Base-by-base conservation (phyloP, 1,140 invertebrate genomes). In the Heliconius melpomene region DNA sequence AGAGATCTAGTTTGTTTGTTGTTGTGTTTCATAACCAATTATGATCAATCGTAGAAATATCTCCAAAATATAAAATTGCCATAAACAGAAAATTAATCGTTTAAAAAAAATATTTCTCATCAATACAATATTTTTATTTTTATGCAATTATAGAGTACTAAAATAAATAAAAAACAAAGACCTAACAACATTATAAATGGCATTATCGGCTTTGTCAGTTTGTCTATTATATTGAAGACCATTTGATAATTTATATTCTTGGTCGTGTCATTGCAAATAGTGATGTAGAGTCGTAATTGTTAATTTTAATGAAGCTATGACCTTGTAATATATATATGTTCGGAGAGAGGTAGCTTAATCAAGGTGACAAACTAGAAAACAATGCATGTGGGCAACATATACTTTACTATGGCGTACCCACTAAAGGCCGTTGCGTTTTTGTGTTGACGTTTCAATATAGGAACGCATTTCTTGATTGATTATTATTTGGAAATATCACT, bases 361-460 rank as follows among this genome's bases (percentile, higher is more conserved):
- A 88, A 89, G 87, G 86, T 80, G 82, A 87, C 82, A 86, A 82
- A 80, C 72, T 81, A 57, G 83, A 84, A 82, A 86, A 88, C 86
- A 88, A 87, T 85, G 84, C 71, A 84, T 82, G 84, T 85, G 82
- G 82, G 82, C 74, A 66, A 76, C 46, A 40, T 57, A 18, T 66
- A 57, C 77, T 74, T 20, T 72, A 23, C 8, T 40, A 23, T 72
- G 36, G 71, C 36, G 23, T 71, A 71, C 32, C 32, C 7, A 36
- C 40, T 46, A 52, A 50, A 74, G 72, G 72, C 13, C 40, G 26
- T 16, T 66, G 26, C 60, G 60, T 29, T 66, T 66, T 66, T 66
- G 26, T 66, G 26, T 13, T 26, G 60, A 66, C 26, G 11, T 66
- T 66, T 29, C 60, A 66, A 66, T 66, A 29, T 29, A 13, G 5